phyloP scores from a whole-genome alignment of 1,140 invertebrate genomes.

The Nylanderia fulva region DNA sequence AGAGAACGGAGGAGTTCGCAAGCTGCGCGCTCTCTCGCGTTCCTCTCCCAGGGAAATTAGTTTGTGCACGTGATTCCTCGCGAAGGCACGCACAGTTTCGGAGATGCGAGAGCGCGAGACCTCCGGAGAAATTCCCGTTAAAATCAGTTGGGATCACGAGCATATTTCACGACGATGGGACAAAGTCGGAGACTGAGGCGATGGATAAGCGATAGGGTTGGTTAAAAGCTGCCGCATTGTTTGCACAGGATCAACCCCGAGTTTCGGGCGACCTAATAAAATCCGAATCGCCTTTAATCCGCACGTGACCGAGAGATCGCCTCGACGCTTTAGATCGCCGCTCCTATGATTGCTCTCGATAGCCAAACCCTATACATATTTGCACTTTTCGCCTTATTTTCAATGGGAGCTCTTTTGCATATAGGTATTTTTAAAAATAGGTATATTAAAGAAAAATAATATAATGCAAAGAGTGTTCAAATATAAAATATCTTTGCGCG shows the following conservation, averaged over 20 bases:
- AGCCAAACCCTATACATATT: not conserved
- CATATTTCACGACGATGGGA: constrained; percentile 20
- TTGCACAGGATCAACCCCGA: constrained; percentile 44
- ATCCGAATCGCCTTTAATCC: constrained; percentile 55
- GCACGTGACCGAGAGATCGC: constrained; percentile 17
- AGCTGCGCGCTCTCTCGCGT: constrained; percentile 64
- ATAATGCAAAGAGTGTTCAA: not conserved
- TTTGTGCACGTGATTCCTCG: constrained; percentile 78
- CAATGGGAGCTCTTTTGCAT: too few relatives aligned
- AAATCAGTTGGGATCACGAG: constrained; percentile 10
- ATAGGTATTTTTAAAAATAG: too few relatives aligned
- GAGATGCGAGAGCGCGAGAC: constrained; percentile 45
- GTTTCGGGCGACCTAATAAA: constrained; percentile 51
- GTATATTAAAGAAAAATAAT: constrained; percentile 4
- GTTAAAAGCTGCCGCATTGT: constrained; percentile 35
- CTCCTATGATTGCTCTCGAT: constrained; percentile 19
- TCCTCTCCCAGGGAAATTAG: constrained; percentile 76
- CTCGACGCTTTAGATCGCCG: constrained; percentile 38
- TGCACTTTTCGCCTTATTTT: not conserved
- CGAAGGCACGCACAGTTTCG: constrained; percentile 74
- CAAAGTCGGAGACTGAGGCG: not conserved
- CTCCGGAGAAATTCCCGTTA: not conserved
- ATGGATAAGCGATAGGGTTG: constrained; percentile 40
- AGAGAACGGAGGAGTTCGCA: constrained; percentile 32
- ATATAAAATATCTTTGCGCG: not conserved